Evolutionary conservation across 2,888 invertebrate genomes (phyloP).

Genomic region (Sphecodes monilicornis): DNA sequence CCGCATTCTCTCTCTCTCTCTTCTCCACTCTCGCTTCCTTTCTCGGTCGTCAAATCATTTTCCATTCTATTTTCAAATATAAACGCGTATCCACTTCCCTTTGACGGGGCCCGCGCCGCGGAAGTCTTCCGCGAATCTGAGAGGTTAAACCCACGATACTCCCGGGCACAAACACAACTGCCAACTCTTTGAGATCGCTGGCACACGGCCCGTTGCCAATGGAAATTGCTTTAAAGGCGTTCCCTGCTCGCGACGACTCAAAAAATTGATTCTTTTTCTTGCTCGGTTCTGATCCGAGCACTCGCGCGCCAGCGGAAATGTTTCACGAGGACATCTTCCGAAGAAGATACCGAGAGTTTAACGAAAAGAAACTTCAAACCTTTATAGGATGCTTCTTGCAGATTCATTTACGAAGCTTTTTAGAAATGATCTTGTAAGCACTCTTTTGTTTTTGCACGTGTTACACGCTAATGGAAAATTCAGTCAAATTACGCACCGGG

Average conservation of each 20-base stretch:
- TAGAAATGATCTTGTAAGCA: too few species aligned
- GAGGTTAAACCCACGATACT: slow-evolving; percentile 5
- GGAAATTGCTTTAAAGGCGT: neutral
- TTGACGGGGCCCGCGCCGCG: slow-evolving; percentile 19
- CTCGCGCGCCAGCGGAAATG: neutral
- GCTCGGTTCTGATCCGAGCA: neutral
- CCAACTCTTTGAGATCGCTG: slow-evolving; percentile 19
- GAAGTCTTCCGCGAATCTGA: slow-evolving; percentile 34
- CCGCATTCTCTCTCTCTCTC: neutral
- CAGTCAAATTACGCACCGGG: too few species aligned
- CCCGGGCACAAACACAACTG: slow-evolving; percentile 2
- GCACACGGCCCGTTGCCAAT: neutral
- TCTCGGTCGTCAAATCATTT: slow-evolving; percentile 46
- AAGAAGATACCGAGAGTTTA: neutral
- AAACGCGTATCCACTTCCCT: slow-evolving; percentile 42
- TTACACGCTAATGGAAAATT: too few species aligned
- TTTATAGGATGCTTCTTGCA: neutral
- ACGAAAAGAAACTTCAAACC: neutral
- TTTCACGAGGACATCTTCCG: neutral
- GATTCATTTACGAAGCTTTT: neutral
- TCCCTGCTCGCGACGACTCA: neutral
- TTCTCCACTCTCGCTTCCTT: neutral
- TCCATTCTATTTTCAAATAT: slow-evolving; percentile 34
- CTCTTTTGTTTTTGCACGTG: too few species aligned
- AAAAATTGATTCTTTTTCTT: neutral